Evolutionary conservation across 2,113 vertebrate species (phyloP).

Genomic region (Halcyon malimbica): DNA sequence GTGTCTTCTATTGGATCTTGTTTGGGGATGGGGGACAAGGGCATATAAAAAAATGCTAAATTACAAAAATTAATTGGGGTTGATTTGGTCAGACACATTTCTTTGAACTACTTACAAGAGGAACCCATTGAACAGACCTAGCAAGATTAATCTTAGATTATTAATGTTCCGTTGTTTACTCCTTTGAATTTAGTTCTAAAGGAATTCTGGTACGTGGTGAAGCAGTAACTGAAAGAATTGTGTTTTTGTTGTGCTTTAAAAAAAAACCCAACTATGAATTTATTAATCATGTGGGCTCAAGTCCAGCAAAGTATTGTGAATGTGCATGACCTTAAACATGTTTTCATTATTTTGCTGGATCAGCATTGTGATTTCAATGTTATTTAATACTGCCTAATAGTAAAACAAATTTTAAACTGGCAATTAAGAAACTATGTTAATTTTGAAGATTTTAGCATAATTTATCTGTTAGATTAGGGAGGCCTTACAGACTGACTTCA

Average conservation of each 20-base stretch:
- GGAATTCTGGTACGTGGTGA: slow-evolving; percentile 70
- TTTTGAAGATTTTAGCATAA: slow-evolving; percentile 75
- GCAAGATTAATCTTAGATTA: slow-evolving; percentile 24
- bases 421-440: slow-evolving; percentile 77
- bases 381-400: slow-evolving; percentile 80
- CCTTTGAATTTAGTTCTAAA: slow-evolving; percentile 69
- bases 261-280: slow-evolving; percentile 40
- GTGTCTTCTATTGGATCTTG: slow-evolving; percentile 67
- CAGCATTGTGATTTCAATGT: slow-evolving; percentile 76
- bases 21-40: slow-evolving; percentile 29
- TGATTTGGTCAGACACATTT: slow-evolving; percentile 61
- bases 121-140: slow-evolving; percentile 55
- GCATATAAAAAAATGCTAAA: slow-evolving; percentile 42
- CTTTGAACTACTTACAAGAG: slow-evolving; percentile 31
- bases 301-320: slow-evolving; percentile 71
- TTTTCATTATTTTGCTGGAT: slow-evolving; percentile 74
- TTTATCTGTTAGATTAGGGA: slow-evolving; percentile 82
- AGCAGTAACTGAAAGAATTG: slow-evolving; percentile 72
- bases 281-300: slow-evolving; percentile 70
- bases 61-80: slow-evolving; percentile 18
- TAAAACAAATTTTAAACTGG: slow-evolving; percentile 80
- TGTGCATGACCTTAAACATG: slow-evolving; percentile 61
- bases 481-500: slow-evolving; percentile 84
- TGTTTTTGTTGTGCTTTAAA: slow-evolving; percentile 61
- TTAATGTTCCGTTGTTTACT: slow-evolving; percentile 65